Percentiles rank a stretch among this genome's conserved stretches.
phyloP scores from a whole-genome alignment of 2,797 vertebrate species.

The Sciurus carolinensis region DNA sequence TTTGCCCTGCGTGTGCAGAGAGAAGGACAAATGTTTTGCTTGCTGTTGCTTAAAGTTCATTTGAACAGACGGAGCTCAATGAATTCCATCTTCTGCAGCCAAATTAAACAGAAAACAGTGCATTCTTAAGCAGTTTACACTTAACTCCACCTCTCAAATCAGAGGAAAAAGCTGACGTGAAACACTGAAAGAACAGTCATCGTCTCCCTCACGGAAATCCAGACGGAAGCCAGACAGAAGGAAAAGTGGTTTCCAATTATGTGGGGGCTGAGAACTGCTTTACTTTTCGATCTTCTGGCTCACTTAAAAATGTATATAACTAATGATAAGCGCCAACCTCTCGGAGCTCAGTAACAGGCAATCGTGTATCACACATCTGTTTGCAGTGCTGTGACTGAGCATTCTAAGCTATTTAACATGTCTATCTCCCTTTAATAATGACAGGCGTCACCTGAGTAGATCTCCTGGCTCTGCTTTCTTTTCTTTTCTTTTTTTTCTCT shows the following conservation, averaged over 20 bases:
- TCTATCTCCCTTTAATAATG: slow-evolving; percentile 86
- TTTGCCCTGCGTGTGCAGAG: slow-evolving; percentile 79
- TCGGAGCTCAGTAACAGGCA: slow-evolving; percentile 83
- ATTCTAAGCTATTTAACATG: slow-evolving; percentile 78
- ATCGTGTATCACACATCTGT: slow-evolving; percentile 82
- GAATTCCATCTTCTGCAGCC: slow-evolving; percentile 85
- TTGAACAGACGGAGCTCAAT: slow-evolving; percentile 88
- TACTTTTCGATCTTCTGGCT: slow-evolving; percentile 77
- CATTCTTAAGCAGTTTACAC: slow-evolving; percentile 85
- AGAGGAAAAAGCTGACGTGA: slow-evolving; percentile 80
- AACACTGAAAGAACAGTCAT: slow-evolving; percentile 79
- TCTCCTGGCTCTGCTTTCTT: slow-evolving; percentile 29
- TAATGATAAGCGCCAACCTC: slow-evolving; percentile 84
- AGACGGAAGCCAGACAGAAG: slow-evolving; percentile 70
- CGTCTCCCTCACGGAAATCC: slow-evolving; percentile 73
- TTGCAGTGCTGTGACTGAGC: slow-evolving; percentile 77
- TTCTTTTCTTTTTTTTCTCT: not conserved
- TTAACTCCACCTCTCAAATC: slow-evolving; percentile 87
- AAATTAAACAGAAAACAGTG: slow-evolving; percentile 88
- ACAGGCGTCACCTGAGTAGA: slow-evolving; percentile 65
- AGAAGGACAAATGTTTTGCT: slow-evolving; percentile 87
- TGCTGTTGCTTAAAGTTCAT: slow-evolving; percentile 89
- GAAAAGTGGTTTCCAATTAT: slow-evolving; percentile 69
- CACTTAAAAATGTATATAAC: slow-evolving; percentile 76
- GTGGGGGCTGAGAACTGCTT: slow-evolving; percentile 69